Evolutionary conservation across 2,797 vertebrate species (phyloP), one percentile per base, ranked within the genome.

Genomic region (Parauchenoglanis punctatus): DNA sequence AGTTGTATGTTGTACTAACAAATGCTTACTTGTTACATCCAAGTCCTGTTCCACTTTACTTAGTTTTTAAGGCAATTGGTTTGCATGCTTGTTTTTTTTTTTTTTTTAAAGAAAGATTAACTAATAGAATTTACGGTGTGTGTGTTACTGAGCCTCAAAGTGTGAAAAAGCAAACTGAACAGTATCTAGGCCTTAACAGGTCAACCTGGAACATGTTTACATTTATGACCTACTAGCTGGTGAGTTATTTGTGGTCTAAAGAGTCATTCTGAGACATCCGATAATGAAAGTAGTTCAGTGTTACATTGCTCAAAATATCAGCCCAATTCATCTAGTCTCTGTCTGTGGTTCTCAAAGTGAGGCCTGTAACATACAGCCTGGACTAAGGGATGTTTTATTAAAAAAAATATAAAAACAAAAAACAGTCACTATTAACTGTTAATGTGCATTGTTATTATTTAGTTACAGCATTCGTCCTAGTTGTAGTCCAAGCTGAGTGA

Each of bases 111-210:
- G 40, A 3, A 40, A 40, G 40, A 40, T 40, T 40, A 40, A 40
- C 40, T 40, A 40, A 40, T 40, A 40, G 40, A 40, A 40, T 40
- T 40, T 40, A 40, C 40, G 1, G 40, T 40, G 40, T 80, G 1
- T 59, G 31, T 40, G 20, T 17, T 82, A 67, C 49, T 56, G n/a
- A 56, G n/a, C 15, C 75, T 81, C 35, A n/a, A 59, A 1, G 11
- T 44, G 31, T 13, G 4, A 40, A 31, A 0, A 8, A 20, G 18
- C 35, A 61, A 67, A 25, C 44, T 67, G 17, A 67, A 52, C 1
- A 83, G 17, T 67, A 83, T 83, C 44, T n/a, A 67, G 17, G 23
- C 40, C 59, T 82, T 82, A 82, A 67, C 46, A 83, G 61, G 44
- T 83, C 81, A 20, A 67, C 44, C 7, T 31, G 35, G 56, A 61